These are phyloP conservation scores for Callyntrura sp. DNA, from an alignment of 2,888 invertebrate genomes.

Conservation along the genomic window DNA sequence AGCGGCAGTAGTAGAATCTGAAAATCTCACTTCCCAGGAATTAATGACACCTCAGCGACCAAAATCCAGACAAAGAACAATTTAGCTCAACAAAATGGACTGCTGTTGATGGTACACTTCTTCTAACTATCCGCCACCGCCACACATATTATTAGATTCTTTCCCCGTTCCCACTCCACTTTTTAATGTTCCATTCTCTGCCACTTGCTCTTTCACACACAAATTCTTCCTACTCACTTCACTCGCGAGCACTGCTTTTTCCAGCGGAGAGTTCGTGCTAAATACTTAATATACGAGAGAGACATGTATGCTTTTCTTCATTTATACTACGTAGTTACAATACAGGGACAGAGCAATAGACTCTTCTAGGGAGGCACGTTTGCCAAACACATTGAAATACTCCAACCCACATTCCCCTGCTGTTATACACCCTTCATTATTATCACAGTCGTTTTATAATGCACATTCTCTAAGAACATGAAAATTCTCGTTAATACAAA, in stretches of 20 bases:
- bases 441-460: constrained; percentile 9
- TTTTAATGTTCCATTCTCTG: constrained; percentile 51
- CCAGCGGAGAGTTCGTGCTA: no score
- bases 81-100: constrained; percentile 69
- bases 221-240: constrained; percentile 40
- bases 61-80: constrained; percentile 71
- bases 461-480: neutral
- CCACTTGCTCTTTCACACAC: constrained; percentile 58
- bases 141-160: constrained; percentile 1
- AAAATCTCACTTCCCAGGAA: constrained; percentile 72
- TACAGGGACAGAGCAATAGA: no score
- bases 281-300: no score
- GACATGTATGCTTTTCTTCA: no score
- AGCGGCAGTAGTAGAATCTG: constrained; percentile 62
- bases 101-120: constrained; percentile 58
- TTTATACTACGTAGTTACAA: no score
- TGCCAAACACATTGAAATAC: no score
- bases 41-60: constrained; percentile 75
- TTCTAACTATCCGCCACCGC: neutral
- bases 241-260: neutral
- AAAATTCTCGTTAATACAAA: constrained; percentile 38
- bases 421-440: no score
- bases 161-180: constrained; percentile 37
- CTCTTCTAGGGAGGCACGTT: no score
- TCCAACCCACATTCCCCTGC: no score